Base-by-base conservation (phyloP, 2,113 vertebrate species). In the Hydrolagus affinis region DNA sequence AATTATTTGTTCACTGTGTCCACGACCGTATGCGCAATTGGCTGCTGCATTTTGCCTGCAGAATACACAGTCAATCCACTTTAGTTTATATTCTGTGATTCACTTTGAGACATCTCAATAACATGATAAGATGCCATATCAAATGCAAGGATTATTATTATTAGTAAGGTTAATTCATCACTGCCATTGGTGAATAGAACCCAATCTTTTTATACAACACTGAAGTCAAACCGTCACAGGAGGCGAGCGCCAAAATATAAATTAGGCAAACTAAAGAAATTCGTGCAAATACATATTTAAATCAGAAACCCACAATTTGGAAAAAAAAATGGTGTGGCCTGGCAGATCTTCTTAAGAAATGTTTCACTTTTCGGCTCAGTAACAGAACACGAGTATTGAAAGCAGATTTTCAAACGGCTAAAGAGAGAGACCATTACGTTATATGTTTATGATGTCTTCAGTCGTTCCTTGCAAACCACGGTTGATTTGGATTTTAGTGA, bases 271-370 rank as follows among this genome's bases (percentile, higher is more conserved):
- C 57, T 77, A 77, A 19, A 10, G 75, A 23, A n/a, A 23, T 77
- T 23, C 1, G 9, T 60, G 75, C 75, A 77, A 77, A 77, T 23
- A 75, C 30, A 70, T 23, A 75, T 25, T 73, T 15, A 75, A 75
- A 21, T 11, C 56, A 76, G 59, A 76, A 85, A 57, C 44, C 71
- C 70, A 59, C 32, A 15, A 10, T 62, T 85, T 60, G 23, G 1
- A 25, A 62, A 80, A 19, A 57, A 57, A 85, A 68, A 28, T 28
- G 44, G 30, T 25, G 25, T 74, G 25, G 57, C 11, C 70, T 72
- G 85, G 70, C 70, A 19, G 59, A 11, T 62, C 44, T 85, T 85
- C 85, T 85, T 30, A 85, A 85, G 21, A 56, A 70, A 56, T 70
- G 44, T 21, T 56, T 23, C 25, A 69, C 14, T 21, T 25, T 28